A percentile compares a stretch with the other conserved stretches of the same genome.
These are phyloP conservation scores for Drosophila prosaltans DNA, from an alignment of 1,140 invertebrate genomes.

Conservation along the genomic window DNA sequence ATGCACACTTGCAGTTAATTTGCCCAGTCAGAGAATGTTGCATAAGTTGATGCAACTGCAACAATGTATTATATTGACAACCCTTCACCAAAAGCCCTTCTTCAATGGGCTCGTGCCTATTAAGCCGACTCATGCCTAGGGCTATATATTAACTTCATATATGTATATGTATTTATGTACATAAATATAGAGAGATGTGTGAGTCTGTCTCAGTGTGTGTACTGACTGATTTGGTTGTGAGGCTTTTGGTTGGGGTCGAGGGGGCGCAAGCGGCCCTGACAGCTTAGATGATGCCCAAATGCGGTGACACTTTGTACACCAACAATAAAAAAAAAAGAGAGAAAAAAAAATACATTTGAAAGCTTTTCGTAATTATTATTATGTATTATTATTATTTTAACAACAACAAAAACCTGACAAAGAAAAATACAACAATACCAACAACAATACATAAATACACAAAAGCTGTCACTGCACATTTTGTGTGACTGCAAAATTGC, in stretches of 20 bases:
- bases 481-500: constrained; percentile 50
- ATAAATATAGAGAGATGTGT: background rate
- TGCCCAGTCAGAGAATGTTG: constrained; percentile 13
- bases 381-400: constrained; percentile 66
- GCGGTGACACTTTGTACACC: constrained; percentile 18
- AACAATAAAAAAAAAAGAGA: constrained; percentile 32
- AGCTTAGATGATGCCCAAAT: constrained; percentile 35
- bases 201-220: background rate
- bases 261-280: constrained; percentile 15
- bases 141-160: background rate
- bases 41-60: background rate
- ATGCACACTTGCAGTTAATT: constrained; percentile 16
- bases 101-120: constrained; percentile 10
- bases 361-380: constrained; percentile 76
- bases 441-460: constrained; percentile 34
- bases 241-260: background rate
- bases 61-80: background rate
- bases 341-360: constrained; percentile 27
- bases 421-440: constrained; percentile 39
- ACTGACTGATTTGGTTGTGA: constrained; percentile 11
- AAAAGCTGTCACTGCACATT: constrained; percentile 29
- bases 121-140: constrained; percentile 17
- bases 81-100: background rate
- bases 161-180: background rate
- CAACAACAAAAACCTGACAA: constrained; percentile 41